phyloP scores from a whole-genome alignment of 2,888 invertebrate genomes.

The Ophion costatus region DNA sequence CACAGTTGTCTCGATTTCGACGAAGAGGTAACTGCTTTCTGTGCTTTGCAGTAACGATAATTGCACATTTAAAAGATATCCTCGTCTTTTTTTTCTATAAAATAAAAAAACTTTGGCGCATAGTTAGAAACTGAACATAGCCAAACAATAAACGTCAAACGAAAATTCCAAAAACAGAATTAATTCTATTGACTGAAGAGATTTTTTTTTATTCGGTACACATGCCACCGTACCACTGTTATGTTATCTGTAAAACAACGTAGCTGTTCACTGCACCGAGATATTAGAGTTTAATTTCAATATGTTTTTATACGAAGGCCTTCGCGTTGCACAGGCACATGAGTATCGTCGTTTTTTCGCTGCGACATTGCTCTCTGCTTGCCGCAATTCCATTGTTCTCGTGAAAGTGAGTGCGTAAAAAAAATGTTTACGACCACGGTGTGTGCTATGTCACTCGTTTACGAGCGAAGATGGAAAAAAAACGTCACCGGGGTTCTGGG shows the following conservation, averaged over 20 bases:
- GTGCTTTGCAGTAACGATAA: background rate
- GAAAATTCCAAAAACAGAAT: too few species aligned
- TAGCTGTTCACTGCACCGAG: background rate
- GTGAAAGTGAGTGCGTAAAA: slow-evolving; percentile 41
- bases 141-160: too few species aligned
- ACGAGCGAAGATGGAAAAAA: slow-evolving; percentile 41
- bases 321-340: background rate
- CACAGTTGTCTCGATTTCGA: background rate
- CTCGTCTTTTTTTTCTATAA: too few species aligned
- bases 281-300: slow-evolving; percentile 9
- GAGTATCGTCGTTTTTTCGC: background rate
- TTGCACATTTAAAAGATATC: too few species aligned
- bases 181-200: background rate
- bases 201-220: background rate
- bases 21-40: background rate
- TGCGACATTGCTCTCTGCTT: background rate
- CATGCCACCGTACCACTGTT: background rate
- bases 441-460: slow-evolving; percentile 40
- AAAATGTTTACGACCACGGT: slow-evolving; percentile 36
- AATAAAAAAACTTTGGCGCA: too few species aligned
- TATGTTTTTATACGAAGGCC: background rate
- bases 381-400: slow-evolving; percentile 35
- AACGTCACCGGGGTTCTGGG: background rate
- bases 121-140: too few species aligned
- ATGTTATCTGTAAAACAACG: background rate